Evolutionary conservation across 2,888 invertebrate genomes (phyloP).

Genomic region (Tipula vernalis): DNA sequence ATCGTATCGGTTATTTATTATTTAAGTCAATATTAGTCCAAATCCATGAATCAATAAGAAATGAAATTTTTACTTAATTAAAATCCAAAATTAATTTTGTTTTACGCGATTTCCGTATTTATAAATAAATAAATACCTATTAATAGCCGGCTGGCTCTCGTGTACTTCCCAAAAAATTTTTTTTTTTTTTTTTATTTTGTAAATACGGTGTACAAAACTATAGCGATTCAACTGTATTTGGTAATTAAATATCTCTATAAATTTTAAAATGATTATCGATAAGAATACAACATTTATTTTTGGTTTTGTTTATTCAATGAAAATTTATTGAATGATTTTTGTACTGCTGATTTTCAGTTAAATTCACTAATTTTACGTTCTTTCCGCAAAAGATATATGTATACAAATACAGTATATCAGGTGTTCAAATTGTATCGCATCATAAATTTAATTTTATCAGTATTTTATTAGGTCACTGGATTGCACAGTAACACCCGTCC

Average conservation of each 20-base stretch:
- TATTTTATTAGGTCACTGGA: too few relatives aligned
- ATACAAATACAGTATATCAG: too few relatives aligned
- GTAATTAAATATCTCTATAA: background rate
- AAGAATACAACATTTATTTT: background rate
- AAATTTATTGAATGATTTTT: background rate
- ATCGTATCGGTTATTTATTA: background rate
- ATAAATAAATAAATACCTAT: background rate
- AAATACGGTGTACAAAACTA: background rate
- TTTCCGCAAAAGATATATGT: too few relatives aligned
- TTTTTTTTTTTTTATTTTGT: too few relatives aligned
- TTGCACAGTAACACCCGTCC: background rate
- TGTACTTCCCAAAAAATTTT: background rate
- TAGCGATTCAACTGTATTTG: background rate
- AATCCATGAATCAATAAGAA: background rate
- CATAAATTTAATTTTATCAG: too few relatives aligned
- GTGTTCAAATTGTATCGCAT: too few relatives aligned
- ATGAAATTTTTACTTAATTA: background rate
- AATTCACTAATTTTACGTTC: too few relatives aligned
- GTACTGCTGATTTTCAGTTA: background rate
- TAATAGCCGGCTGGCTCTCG: background rate
- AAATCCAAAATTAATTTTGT: background rate
- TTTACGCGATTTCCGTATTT: background rate
- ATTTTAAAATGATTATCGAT: background rate
- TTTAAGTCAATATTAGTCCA: background rate
- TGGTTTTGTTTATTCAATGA: background rate